A percentile compares a stretch with the other conserved stretches of the same genome.
These are phyloP conservation scores for Anastrepha ludens DNA, from an alignment of 1,140 invertebrate genomes.

Conservation along the genomic window DNA sequence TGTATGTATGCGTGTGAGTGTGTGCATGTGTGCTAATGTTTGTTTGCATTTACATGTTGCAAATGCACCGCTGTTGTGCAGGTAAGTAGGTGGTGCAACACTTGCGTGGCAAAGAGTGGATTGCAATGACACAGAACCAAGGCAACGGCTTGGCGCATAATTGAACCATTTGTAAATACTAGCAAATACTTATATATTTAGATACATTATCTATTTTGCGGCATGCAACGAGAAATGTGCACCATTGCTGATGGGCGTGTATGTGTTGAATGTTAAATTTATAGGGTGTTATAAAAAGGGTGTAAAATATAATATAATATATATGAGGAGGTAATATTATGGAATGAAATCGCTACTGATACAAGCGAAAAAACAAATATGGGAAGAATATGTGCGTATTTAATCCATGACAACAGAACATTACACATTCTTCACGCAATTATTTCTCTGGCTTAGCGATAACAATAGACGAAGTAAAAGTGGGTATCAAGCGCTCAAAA, in stretches of 20 bases:
- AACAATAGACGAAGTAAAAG: too few species aligned
- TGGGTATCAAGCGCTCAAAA: too few species aligned
- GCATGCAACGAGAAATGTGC: slow-evolving; percentile 13
- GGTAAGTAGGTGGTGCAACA: slow-evolving; percentile 40
- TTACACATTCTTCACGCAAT: too few species aligned
- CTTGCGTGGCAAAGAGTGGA: slow-evolving; percentile 11
- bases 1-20: not conserved
- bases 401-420: too few species aligned
- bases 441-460: too few species aligned
- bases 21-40: not conserved
- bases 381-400: too few species aligned
- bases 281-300: not conserved
- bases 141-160: slow-evolving; percentile 24
- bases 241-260: not conserved
- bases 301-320: too few species aligned
- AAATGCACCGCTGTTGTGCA: not conserved
- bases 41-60: not conserved
- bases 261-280: not conserved
- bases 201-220: slow-evolving; percentile 20
- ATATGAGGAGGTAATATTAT: too few species aligned
- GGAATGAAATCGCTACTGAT: too few species aligned
- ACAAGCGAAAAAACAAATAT: too few species aligned
- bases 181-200: not conserved
- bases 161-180: slow-evolving; percentile 18
- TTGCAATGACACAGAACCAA: slow-evolving; percentile 51